These are phyloP conservation scores for Callyntrura guangdongensis DNA, from an alignment of 2,888 invertebrate species.

Conservation along the genomic window DNA sequence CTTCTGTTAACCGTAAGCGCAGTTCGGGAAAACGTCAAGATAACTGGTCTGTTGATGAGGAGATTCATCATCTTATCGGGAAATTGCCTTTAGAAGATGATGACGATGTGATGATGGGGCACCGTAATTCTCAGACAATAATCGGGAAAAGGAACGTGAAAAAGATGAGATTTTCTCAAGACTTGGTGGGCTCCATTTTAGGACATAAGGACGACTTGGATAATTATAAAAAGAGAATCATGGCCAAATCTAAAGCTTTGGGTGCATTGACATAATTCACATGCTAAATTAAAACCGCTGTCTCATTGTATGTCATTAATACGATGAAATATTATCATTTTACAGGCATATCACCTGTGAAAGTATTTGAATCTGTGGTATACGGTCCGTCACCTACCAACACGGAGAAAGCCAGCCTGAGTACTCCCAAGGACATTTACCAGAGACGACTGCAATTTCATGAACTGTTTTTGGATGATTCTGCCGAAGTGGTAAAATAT, in stretches of 20 bases:
- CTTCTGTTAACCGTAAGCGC: constrained; percentile 59
- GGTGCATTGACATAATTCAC: too few species aligned
- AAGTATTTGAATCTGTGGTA: constrained; percentile 24
- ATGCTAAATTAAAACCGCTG: too few species aligned
- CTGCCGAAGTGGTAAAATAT: neutral
- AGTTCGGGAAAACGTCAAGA: constrained; percentile 49
- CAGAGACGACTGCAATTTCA: constrained; percentile 35
- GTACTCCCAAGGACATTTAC: constrained; percentile 21
- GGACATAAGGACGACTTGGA: constrained; percentile 56
- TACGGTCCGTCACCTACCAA: neutral
- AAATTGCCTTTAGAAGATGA: neutral
- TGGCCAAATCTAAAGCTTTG: constrained; percentile 15
- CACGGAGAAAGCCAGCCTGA: neutral
- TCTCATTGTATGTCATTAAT: too few species aligned
- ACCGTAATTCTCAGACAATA: neutral
- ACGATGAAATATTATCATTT: neutral
- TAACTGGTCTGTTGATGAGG: constrained; percentile 38
- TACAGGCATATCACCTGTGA: constrained; percentile 30
- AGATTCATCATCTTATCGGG: neutral
- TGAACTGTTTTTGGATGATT: constrained; percentile 33
- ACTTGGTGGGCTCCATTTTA: constrained; percentile 27
- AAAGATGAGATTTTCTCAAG: constrained; percentile 50
- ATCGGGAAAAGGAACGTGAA: constrained; percentile 14
- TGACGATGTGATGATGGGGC: neutral
- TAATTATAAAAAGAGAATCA: constrained; percentile 42